phyloP scores from a whole-genome alignment of 2,888 invertebrate species.

The Melinaea marsaeus region DNA sequence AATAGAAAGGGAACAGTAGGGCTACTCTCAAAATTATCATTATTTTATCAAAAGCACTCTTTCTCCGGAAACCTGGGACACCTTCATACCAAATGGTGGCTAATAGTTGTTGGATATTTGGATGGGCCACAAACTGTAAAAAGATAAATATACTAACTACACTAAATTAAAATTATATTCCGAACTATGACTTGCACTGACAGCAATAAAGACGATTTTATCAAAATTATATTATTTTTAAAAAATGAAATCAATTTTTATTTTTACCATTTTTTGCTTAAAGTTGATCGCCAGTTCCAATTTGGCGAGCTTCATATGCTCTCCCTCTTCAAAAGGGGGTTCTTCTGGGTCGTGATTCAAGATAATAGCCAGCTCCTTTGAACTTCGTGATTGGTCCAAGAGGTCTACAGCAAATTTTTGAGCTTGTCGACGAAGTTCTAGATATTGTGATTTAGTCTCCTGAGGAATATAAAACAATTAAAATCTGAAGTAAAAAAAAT shows the following conservation, averaged over 20 bases:
- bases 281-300: constrained; percentile 94
- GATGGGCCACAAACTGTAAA: constrained; percentile 93
- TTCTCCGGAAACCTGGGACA: constrained; percentile 93
- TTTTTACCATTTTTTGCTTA: constrained; percentile 92
- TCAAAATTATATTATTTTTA: background rate
- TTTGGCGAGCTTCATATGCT: constrained; percentile 90
- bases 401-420: constrained; percentile 95
- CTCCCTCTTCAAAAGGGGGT: constrained; percentile 85
- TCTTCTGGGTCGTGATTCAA: constrained; percentile 92
- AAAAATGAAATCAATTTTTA: constrained; percentile 1
- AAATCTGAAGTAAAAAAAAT: background rate
- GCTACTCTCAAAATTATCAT: constrained; percentile 87
- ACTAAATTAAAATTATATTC: too few relatives aligned
- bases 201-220: background rate
- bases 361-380: constrained; percentile 94
- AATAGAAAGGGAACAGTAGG: constrained; percentile 91
- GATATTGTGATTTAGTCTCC: constrained; percentile 95
- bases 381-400: constrained; percentile 93
- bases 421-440: constrained; percentile 89
- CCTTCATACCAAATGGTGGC: constrained; percentile 97
- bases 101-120: constrained; percentile 94
- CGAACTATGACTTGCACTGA: too few relatives aligned
- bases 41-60: constrained; percentile 84
- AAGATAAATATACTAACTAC: background rate
- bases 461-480: constrained; percentile 36